Conservation (phyloP, 2,888 invertebrate species). For the Neuroscelio doddi region DNA sequence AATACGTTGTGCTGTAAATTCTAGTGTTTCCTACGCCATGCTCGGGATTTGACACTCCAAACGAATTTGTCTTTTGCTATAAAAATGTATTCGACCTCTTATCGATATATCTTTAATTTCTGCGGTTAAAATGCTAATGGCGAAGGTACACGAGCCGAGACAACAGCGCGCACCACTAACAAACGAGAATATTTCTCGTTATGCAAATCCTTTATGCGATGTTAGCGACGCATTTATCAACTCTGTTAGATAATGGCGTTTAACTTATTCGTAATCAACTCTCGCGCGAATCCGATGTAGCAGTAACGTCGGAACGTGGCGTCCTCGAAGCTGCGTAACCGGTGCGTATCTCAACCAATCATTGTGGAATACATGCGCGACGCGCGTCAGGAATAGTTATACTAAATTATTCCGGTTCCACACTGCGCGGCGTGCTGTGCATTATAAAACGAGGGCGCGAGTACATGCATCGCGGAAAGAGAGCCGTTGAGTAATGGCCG, state of each 20-base stretch:
- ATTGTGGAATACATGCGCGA: slow-evolving; percentile 48
- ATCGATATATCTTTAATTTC: slow-evolving; percentile 31
- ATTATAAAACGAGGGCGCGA: slow-evolving; percentile 44
- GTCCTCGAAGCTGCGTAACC: slow-evolving; percentile 46
- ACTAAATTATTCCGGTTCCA: slow-evolving; percentile 59
- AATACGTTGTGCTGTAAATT: too few relatives aligned
- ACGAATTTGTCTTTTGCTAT: slow-evolving; percentile 7
- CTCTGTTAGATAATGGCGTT: slow-evolving; percentile 42
- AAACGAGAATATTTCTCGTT: slow-evolving; percentile 38
- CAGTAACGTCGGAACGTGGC: slow-evolving; percentile 11
- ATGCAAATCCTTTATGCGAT: slow-evolving; percentile 38
- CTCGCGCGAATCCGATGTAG: slow-evolving; percentile 20
- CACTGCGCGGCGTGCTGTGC: slow-evolving; percentile 36
- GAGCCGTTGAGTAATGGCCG: slow-evolving; percentile 53
- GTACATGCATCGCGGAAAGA: slow-evolving; percentile 44
- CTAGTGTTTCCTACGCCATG: too few relatives aligned
- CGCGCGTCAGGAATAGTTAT: slow-evolving; percentile 49
- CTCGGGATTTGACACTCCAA: background rate
- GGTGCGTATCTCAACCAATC: slow-evolving; percentile 55
- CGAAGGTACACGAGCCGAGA: slow-evolving; percentile 20
- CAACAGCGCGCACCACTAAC: slow-evolving; percentile 18
- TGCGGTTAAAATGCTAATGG: slow-evolving; percentile 38
- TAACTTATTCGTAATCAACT: slow-evolving; percentile 44
- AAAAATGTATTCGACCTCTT: slow-evolving; percentile 2
- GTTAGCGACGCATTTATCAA: slow-evolving; percentile 40